Base-by-base conservation (phyloP, 2,113 vertebrate genomes). In the Nansenia antarctica region DNA sequence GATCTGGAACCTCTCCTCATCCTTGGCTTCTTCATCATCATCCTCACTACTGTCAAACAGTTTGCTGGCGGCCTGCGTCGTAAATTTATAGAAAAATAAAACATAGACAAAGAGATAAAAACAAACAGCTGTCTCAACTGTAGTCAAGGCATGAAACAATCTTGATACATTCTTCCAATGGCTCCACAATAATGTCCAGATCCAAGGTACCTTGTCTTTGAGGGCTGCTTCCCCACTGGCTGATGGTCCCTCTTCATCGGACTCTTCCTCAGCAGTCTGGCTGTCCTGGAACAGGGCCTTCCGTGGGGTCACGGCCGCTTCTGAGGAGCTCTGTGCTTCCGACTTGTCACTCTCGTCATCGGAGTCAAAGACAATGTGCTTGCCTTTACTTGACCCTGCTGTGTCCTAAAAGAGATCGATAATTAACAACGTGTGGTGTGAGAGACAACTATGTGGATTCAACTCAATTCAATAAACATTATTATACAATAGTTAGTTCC, bases 331-430 rank as follows among this genome's bases (percentile, higher is more conserved):
- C 0, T 63, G 61, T 32, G 34, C 39, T 1, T n/a, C 55, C 24
- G 80, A 78, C 26, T 78, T 80, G 1, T 47, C 42, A 2, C 86
- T 0, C 78, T 82, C 80, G 14, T 78, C 87, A 42, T 95, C 95
- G 0, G 94, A 96, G 82, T 88, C 76, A 9, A 99, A 98, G 69
- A 95, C 70, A 11, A 96, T 93, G 76, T 94, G 97, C n/a, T 92
- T 95, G 20, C 89, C 87, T 67, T 89, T 91, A 67, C 73, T 80
- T 69, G 82, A 60, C 65, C 87, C 24, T 8, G 82, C 82, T 30
- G 67, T 62, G 7, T 98, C 95, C 97, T 98, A 58, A 9, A 60
- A 62, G 9, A 61, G 4, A 20, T 31, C 1, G 55, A n/a, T n/a
- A n/a, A n/a, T n/a, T n/a, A n/a, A n/a, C n/a, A n/a, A n/a, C n/a